Conservation (phyloP, 2,113 vertebrate species). For the Chauna torquata region DNA sequence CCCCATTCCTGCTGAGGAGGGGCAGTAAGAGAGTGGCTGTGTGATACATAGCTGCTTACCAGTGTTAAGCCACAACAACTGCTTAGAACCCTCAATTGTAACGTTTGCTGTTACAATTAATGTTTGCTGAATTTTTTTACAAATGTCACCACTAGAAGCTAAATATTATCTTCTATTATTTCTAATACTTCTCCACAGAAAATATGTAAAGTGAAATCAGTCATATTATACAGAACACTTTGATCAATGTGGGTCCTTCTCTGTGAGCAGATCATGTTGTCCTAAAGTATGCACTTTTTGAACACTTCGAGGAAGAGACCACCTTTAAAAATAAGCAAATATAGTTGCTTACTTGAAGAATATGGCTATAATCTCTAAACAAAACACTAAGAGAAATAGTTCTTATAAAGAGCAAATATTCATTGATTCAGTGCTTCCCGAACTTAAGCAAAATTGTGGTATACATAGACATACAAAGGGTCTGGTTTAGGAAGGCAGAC, state of each 20-base stretch:
- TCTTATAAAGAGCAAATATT: background rate
- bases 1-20: too few species aligned
- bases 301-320: background rate
- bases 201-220: background rate
- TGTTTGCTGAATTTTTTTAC: background rate
- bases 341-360: background rate
- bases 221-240: background rate
- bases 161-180: background rate
- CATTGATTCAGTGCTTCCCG: background rate
- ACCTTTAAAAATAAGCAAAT: background rate
- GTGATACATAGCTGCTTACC: too few species aligned
- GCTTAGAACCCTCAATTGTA: background rate
- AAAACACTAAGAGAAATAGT: background rate
- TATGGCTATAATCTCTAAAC: background rate
- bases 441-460: background rate
- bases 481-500: background rate
- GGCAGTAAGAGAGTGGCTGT: too few species aligned
- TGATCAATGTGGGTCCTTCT: too few species aligned
- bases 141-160: background rate
- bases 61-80: too few species aligned
- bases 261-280: background rate
- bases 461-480: too few species aligned
- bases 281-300: background rate
- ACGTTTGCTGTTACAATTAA: background rate
- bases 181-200: background rate